Evolutionary conservation across 2,888 invertebrate genomes (phyloP).

Genomic region (Nemotelus nigrinus): DNA sequence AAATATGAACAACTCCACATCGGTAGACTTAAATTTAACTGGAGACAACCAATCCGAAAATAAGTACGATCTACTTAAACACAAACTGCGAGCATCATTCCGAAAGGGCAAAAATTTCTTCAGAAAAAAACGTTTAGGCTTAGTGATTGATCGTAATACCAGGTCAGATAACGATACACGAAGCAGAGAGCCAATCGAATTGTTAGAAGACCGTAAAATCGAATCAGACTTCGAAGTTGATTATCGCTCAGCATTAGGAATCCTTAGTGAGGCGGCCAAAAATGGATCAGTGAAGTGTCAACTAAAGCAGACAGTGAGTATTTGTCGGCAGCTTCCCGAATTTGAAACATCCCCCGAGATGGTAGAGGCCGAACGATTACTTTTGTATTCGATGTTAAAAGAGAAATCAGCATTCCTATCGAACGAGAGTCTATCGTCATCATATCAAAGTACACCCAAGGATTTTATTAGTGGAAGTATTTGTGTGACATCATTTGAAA

Average conservation of each 20-base stretch:
- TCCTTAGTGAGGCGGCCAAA: slow-evolving; percentile 50
- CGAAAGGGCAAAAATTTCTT: slow-evolving; percentile 60
- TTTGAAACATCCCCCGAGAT: slow-evolving; percentile 66
- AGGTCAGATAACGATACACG: slow-evolving; percentile 31
- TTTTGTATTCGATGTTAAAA: slow-evolving; percentile 63
- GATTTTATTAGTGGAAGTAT: slow-evolving; percentile 52
- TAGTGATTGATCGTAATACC: slow-evolving; percentile 51
- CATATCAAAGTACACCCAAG: slow-evolving; percentile 32
- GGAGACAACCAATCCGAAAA: slow-evolving; percentile 51
- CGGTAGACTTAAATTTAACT: slow-evolving; percentile 14
- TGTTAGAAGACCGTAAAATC: slow-evolving; percentile 49
- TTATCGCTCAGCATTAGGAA: slow-evolving; percentile 53
- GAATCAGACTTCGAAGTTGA: slow-evolving; percentile 57
- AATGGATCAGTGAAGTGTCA: slow-evolving; percentile 60
- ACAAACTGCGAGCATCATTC: slow-evolving; percentile 60
- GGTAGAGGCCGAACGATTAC: slow-evolving; percentile 67
- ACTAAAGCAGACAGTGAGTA: slow-evolving; percentile 64
- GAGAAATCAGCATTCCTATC: slow-evolving; percentile 45
- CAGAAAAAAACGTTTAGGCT: slow-evolving; percentile 56
- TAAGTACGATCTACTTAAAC: slow-evolving; percentile 59
- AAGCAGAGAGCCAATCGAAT: background rate
- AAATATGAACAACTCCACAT: slow-evolving; percentile 36
- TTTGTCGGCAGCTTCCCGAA: slow-evolving; percentile 65
- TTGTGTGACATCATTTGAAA: slow-evolving; percentile 57
- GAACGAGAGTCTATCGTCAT: slow-evolving; percentile 38